A percentile compares a stretch with the other conserved stretches of the same genome.
phyloP scores from a whole-genome alignment of 2,113 vertebrate genomes.

The Otus sunia region DNA sequence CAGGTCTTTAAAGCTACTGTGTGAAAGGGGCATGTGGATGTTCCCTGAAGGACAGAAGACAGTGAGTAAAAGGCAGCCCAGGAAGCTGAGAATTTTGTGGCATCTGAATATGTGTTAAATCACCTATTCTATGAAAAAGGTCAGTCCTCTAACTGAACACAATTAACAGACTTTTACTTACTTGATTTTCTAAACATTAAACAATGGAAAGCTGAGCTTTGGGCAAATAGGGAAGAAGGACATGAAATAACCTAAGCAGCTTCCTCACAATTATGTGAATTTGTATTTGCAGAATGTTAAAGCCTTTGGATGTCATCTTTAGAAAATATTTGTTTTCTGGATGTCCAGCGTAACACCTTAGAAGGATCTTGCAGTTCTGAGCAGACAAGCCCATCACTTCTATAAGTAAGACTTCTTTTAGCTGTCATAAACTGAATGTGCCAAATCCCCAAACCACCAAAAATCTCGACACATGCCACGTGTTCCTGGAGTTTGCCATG shows the following conservation, averaged over 20 bases:
- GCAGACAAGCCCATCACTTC: not conserved
- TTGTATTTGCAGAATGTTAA: not conserved
- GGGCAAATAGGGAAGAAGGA: not conserved
- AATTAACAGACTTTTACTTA: not conserved
- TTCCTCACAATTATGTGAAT: not conserved
- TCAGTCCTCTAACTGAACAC: not conserved
- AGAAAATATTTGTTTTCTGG: not conserved
- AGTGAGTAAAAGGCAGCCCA: not conserved
- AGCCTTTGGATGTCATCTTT: not conserved
- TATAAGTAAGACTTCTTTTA: not conserved
- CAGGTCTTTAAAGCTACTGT: not conserved
- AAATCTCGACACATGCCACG: accelerated
- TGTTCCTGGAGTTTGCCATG: not conserved
- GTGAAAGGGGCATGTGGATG: not conserved
- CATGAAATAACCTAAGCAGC: not conserved
- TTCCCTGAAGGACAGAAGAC: not conserved
- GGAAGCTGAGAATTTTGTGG: not conserved
- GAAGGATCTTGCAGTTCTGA: not conserved
- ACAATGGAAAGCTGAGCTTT: not conserved
- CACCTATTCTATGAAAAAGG: not conserved
- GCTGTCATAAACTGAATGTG: not conserved
- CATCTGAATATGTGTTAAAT: not conserved
- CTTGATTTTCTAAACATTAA: not conserved
- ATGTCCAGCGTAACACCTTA: not conserved
- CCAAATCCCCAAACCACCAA: not conserved